phyloP scores from a whole-genome alignment of 53 echinoderm and acorn worm species.

The Holothuria scabra region DNA sequence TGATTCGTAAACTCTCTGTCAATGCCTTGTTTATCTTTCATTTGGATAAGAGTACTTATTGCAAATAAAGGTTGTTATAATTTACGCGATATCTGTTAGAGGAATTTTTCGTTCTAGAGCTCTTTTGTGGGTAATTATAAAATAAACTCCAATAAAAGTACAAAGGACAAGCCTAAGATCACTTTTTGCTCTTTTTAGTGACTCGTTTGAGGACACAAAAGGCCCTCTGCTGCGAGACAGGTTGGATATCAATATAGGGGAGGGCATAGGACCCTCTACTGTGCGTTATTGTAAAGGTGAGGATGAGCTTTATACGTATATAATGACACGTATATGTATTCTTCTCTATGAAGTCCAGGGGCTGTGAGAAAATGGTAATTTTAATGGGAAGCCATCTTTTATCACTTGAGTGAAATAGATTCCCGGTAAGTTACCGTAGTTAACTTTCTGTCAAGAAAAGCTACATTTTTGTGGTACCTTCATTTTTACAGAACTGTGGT shows the following conservation, averaged over 20 bases:
- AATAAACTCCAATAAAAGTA: background rate
- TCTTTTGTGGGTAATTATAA: slow-evolving; percentile 13
- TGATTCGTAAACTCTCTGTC: background rate
- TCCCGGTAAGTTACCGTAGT: no score
- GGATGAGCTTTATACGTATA: background rate
- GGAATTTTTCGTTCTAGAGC: background rate
- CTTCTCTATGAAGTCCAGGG: no score
- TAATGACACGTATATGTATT: no score
- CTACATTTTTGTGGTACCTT: no score
- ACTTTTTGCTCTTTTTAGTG: background rate
- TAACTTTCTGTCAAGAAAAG: no score
- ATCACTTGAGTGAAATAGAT: no score
- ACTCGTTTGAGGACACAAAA: background rate
- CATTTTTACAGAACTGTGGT: no score
- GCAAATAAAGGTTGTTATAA: slow-evolving; percentile 7
- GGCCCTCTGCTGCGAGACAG: background rate
- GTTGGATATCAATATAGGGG: background rate
- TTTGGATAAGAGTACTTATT: slow-evolving; percentile 17
- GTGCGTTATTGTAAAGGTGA: background rate
- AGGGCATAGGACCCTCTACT: slow-evolving; percentile 3
- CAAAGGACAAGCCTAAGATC: no score
- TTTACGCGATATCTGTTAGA: slow-evolving; percentile 11
- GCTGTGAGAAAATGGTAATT: no score
- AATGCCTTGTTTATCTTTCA: slow-evolving; percentile 26
- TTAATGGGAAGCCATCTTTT: no score